These are phyloP conservation scores for Varecia variegata DNA, from an alignment of 2,797 vertebrate genomes.

Conservation along the genomic window DNA sequence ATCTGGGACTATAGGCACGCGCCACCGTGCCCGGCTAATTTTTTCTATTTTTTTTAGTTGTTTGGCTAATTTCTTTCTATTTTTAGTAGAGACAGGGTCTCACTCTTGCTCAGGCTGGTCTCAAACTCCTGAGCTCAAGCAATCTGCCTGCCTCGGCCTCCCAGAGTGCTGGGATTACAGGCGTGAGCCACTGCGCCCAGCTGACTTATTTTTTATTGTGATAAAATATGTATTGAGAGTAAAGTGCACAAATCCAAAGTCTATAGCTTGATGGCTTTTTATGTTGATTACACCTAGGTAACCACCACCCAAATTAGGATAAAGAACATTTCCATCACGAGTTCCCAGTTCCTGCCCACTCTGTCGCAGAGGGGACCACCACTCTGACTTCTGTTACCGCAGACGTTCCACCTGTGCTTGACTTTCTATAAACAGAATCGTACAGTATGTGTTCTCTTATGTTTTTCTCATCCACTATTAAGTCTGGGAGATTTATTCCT, in stretches of 20 bases:
- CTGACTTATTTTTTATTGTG: not conserved
- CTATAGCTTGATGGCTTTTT: not conserved
- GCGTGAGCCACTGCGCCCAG: too few species aligned
- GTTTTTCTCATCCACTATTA: not conserved
- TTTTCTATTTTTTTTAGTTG: too few species aligned
- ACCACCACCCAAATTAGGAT: not conserved
- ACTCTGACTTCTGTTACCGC: not conserved
- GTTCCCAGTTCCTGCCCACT: not conserved
- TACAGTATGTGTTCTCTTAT: not conserved
- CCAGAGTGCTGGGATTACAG: too few species aligned
- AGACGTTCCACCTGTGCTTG: not conserved
- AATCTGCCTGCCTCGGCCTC: too few species aligned
- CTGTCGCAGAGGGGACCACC: too few species aligned
- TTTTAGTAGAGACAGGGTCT: too few species aligned
- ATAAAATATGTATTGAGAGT: not conserved
- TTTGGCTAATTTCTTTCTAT: too few species aligned
- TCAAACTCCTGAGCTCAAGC: too few species aligned
- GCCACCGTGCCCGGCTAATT: too few species aligned
- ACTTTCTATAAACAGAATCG: not conserved
- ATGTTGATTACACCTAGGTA: fast-evolving
- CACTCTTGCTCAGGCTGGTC: too few species aligned
- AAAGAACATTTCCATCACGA: not conserved
- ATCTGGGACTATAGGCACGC: too few species aligned
- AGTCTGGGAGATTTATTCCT: not conserved
- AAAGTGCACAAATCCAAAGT: not conserved